Percentiles rank a stretch among this genome's conserved stretches.
These are phyloP conservation scores for Cremastinae sp. DNA, from an alignment of 2,888 invertebrate genomes.

Conservation along the genomic window DNA sequence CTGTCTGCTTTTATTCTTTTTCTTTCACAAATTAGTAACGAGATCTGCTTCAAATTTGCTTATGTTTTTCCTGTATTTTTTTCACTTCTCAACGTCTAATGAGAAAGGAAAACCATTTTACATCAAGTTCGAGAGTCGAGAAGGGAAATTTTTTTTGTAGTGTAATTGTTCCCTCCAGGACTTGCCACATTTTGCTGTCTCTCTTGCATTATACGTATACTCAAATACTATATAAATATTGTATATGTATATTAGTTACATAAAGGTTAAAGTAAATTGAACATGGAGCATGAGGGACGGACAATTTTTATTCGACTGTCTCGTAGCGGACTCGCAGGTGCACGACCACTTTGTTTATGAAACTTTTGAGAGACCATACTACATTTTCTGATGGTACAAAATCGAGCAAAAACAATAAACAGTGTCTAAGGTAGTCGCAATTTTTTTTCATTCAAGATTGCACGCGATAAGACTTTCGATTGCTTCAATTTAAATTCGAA, in stretches of 20 bases:
- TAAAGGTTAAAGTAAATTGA: too few relatives aligned
- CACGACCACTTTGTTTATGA: slow-evolving; percentile 23
- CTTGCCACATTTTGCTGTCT: slow-evolving; percentile 51
- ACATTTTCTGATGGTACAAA: slow-evolving; percentile 8
- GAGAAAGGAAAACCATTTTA: slow-evolving; percentile 74
- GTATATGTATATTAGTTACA: slow-evolving; percentile 13
- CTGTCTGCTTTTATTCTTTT: slow-evolving; percentile 66
- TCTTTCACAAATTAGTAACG: slow-evolving; percentile 78
- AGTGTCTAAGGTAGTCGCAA: slow-evolving; percentile 23
- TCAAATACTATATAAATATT: not conserved
- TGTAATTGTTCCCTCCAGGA: slow-evolving; percentile 68
- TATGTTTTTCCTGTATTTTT: slow-evolving; percentile 54
- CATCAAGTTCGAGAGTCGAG: slow-evolving; percentile 45
- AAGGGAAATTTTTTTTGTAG: slow-evolving; percentile 67
- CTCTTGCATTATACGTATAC: slow-evolving; percentile 26
- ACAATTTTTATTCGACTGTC: slow-evolving; percentile 47
- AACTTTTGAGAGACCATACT: slow-evolving; percentile 42
- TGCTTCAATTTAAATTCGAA: slow-evolving; percentile 41
- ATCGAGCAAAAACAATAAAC: slow-evolving; percentile 31
- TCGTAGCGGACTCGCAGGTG: too few relatives aligned
- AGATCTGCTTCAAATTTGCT: slow-evolving; percentile 71
- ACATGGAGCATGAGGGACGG: slow-evolving; percentile 25
- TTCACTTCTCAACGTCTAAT: slow-evolving; percentile 67
- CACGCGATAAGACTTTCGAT: slow-evolving; percentile 50
- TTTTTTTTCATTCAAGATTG: not conserved